Evolutionary conservation across 2,797 vertebrate species (phyloP), one percentile per base, ranked within the genome.

Genomic region (Lacerta viridis): DNA sequence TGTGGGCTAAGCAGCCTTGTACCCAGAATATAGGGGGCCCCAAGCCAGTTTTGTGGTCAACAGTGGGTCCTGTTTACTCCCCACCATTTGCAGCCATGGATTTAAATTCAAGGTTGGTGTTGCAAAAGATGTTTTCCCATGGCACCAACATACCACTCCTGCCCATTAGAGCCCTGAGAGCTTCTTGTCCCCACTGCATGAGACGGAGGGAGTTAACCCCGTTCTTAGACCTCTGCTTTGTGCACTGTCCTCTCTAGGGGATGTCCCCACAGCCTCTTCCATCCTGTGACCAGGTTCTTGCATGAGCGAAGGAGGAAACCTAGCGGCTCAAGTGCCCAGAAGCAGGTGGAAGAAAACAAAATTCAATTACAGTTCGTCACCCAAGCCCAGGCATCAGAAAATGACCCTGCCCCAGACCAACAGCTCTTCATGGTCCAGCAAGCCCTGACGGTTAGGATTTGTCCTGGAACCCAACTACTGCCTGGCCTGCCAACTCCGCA

Each of bases 261-360:
- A 98, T 97, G 92, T 90, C 95, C 17, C 96, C 94, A 87, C 95
- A 96, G n/a, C 93, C 91, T 74, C 93, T 90, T 93, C 96, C 23
- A 94, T 96, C 18, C 95, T 93, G 4, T 98, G 97, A 98, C 64
- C 74, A 80, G 91, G 74, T 74, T 55, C 87, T 90, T 91, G 68
- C 94, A 95, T 87, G 90, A 96, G 85, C 90, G 66, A 0, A 29
- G 89, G 74, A 90, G 82, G 85, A 94, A 95, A 84, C 84, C 82
- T 88, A 95, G 92, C 74, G 78, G 88, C 87, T 96, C 94, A 83
- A 88, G 74, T 90, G 39, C 94, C 68, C 0, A 92, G 93, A 64
- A 93, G 83, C 61, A 93, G 95, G 36, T 88, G 0, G 83, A 77
- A 91, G 96, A 50, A 11, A 33, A 85, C 71, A 36, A 66, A 68